These are phyloP conservation scores for Eucriotettix oculatus DNA, from an alignment of 2,888 invertebrate species.

Conservation along the genomic window DNA sequence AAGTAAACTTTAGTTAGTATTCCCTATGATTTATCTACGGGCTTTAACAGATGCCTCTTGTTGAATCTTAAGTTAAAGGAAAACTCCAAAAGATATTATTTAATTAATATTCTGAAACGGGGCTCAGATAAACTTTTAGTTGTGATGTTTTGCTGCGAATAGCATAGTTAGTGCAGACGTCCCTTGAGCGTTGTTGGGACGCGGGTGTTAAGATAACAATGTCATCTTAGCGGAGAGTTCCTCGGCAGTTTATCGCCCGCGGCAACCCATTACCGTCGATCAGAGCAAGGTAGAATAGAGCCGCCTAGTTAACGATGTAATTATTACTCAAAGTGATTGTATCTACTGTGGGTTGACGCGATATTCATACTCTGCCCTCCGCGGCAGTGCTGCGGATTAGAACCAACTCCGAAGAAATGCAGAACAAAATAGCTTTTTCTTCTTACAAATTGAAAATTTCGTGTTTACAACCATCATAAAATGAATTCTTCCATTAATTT, in stretches of 20 bases:
- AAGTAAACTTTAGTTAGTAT: no score
- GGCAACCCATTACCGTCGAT: conserved; percentile 4
- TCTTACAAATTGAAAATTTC: no score
- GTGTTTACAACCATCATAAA: no score
- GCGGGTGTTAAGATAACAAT: conserved; percentile 6
- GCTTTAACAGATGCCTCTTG: no score
- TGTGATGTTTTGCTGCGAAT: neutral
- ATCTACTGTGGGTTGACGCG: neutral
- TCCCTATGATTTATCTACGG: no score
- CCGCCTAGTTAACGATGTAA: conserved; percentile 11
- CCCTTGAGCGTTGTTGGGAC: neutral
- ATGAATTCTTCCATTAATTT: no score
- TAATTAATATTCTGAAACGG: neutral
- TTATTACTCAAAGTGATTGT: conserved; percentile 7
- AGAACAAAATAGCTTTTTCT: no score
- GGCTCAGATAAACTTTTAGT: neutral
- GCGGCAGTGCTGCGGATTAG: no score
- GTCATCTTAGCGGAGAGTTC: neutral
- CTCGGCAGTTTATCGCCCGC: neutral
- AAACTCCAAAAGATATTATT: no score
- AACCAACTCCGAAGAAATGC: no score
- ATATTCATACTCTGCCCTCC: no score
- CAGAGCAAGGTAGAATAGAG: conserved; percentile 7
- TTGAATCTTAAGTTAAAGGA: no score
- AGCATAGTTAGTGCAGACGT: neutral